Percentiles rank a stretch among this genome's conserved stretches.
Evolutionary conservation across 1,140 invertebrate genomes (phyloP).

Genomic region (Eupristina koningsbergeri): DNA sequence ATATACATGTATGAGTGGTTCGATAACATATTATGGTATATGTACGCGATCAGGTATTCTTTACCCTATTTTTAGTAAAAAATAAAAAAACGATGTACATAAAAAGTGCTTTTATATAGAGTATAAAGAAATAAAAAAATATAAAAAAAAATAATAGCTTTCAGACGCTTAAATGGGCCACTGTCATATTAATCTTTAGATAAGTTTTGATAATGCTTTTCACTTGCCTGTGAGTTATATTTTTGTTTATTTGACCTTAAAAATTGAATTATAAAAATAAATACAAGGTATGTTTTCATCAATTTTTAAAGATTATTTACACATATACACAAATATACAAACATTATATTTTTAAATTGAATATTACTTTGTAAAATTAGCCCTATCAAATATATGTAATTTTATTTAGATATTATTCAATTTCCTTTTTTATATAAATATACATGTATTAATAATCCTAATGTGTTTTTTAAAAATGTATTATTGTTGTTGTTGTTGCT

Average conservation of each 20-base stretch:
- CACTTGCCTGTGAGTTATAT: not conserved
- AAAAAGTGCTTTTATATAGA: not conserved
- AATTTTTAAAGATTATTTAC: too few species aligned
- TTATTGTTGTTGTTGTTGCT: too few species aligned
- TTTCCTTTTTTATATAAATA: too few species aligned
- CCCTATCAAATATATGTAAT: too few species aligned
- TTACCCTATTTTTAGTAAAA: slow-evolving; percentile 19
- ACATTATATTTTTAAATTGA: too few species aligned
- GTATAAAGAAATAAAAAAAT: slow-evolving; percentile 9
- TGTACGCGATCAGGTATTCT: not conserved
- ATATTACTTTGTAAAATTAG: too few species aligned
- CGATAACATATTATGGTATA: not conserved
- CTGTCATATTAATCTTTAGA: not conserved
- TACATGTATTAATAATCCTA: too few species aligned
- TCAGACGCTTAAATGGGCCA: not conserved
- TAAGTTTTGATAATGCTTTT: not conserved
- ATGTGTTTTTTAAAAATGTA: too few species aligned
- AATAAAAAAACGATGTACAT: not conserved
- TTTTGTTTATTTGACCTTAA: not conserved
- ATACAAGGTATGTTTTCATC: too few species aligned
- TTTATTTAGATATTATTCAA: too few species aligned
- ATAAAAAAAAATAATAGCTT: not conserved
- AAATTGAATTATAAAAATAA: too few species aligned
- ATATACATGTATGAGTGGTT: not conserved
- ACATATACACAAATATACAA: too few species aligned